phyloP scores from a whole-genome alignment of 2,113 vertebrate species.

The Sus scrofa region T2T-Sscrofa CM000812.6:215704001-215704500 shows the following conservation, averaged over 20 bases:
- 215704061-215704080: background rate
- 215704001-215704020: slow-evolving; percentile 6
- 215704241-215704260: background rate
- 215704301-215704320: background rate
- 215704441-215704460: too few species aligned
- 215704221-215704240: background rate
- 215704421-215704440: too few species aligned
- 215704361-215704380: too few species aligned
- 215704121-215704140: background rate
- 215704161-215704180: background rate
- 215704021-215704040: background rate
- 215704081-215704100: background rate
- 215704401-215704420: too few species aligned
- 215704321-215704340: background rate
- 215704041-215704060: background rate
- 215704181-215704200: background rate
- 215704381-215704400: too few species aligned
- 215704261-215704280: background rate
- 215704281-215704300: background rate
- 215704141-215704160: background rate
- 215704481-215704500: background rate
- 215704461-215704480: too few species aligned
- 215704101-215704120: background rate
- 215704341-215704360: too few species aligned
- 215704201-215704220: background rate